Percentiles rank a stretch among this genome's conserved stretches.
These are phyloP conservation scores for Corydoras sp. DNA, from an alignment of 2,113 vertebrate genomes.

Conservation along the genomic window DNA sequence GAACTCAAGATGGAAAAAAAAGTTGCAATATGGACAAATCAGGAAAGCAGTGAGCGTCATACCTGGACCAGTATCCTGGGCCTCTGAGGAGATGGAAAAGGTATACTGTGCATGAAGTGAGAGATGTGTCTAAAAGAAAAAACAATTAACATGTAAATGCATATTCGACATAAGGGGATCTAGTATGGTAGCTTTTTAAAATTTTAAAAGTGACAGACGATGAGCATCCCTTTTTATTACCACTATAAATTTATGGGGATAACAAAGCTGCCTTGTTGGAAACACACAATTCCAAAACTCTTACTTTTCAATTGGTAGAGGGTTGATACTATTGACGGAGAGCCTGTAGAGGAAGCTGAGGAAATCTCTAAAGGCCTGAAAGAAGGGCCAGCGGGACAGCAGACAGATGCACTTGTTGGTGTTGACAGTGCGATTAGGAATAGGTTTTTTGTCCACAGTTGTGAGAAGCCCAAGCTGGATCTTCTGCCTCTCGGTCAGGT, in stretches of 20 bases:
- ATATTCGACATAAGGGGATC: too few relatives aligned
- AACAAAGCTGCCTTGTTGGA: too few relatives aligned
- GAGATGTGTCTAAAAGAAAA: constrained; percentile 79
- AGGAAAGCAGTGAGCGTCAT: background rate
- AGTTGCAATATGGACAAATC: background rate
- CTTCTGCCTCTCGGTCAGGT: constrained; percentile 87
- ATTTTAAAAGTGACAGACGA: too few relatives aligned
- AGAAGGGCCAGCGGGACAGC: constrained; percentile 98
- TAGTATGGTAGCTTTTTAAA: too few relatives aligned
- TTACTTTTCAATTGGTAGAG: constrained; percentile 97
- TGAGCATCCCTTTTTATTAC: too few relatives aligned
- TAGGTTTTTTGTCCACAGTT: constrained; percentile 80
- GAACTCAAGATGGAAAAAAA: too few relatives aligned
- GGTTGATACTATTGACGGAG: constrained; percentile 90
- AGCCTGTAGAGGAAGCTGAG: constrained; percentile 97
- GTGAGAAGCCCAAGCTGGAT: constrained; percentile 87
- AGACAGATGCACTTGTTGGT: constrained; percentile 97
- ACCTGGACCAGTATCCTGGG: constrained; percentile 97
- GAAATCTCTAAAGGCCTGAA: constrained; percentile 91
- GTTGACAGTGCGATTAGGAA: constrained; percentile 82
- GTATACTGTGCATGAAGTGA: constrained; percentile 96
- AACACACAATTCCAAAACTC: constrained; percentile 13
- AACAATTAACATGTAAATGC: background rate
- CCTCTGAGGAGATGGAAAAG: constrained; percentile 94
- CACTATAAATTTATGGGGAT: too few relatives aligned